phyloP scores from a whole-genome alignment of 2,797 vertebrate genomes.

The Propithecus deckenii region DNA sequence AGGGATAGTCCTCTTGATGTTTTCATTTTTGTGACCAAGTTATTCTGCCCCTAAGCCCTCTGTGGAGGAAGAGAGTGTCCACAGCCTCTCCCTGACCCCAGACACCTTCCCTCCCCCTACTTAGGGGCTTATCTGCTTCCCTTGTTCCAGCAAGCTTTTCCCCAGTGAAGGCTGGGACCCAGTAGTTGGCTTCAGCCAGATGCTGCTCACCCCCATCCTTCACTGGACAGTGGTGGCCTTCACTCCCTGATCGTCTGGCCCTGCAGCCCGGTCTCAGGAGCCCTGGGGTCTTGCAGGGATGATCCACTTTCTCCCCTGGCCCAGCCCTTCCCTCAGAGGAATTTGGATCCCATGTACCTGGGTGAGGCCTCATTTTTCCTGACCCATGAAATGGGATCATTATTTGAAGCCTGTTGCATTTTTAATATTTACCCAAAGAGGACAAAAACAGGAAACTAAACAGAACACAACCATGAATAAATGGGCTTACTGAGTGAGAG shows the following conservation, averaged over 20 bases:
- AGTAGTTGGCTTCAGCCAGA: neutral
- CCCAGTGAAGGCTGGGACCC: neutral
- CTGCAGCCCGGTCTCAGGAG: neutral
- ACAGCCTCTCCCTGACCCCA: neutral
- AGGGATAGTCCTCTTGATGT: slow-evolving; percentile 58
- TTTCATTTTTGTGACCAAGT: slow-evolving; percentile 54
- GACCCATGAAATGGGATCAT: neutral
- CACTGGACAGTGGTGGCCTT: neutral
- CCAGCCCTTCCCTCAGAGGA: neutral
- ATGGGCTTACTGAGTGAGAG: neutral
- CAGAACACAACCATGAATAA: neutral
- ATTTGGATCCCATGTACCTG: neutral
- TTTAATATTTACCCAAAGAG: neutral
- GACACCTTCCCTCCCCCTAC: neutral
- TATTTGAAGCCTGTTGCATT: neutral
- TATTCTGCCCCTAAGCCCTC: slow-evolving; percentile 14
- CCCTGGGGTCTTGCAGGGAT: neutral
- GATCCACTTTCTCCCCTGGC: neutral
- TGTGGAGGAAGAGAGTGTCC: neutral
- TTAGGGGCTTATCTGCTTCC: neutral
- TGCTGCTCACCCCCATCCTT: neutral
- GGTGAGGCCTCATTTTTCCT: neutral
- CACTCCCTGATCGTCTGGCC: neutral
- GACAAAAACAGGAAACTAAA: neutral
- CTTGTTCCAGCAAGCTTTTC: neutral